Conservation (phyloP, 2,888 invertebrate species). For the Phoenoteleia sp. region DNA sequence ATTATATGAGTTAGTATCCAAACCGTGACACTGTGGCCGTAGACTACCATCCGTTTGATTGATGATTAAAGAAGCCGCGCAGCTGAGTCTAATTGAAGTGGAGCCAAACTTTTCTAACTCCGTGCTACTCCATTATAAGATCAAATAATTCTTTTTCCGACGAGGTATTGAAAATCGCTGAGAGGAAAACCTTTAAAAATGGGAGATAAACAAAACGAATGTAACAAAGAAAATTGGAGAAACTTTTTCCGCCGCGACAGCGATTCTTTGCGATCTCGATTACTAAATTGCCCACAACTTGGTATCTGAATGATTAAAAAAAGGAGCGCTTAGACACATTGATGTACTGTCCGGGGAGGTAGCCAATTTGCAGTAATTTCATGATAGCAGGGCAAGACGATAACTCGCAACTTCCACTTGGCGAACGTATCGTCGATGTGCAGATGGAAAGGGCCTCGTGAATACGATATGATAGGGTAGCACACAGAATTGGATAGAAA, state of each 20-base stretch:
- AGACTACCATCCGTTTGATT: constrained; percentile 27
- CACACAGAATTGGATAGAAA: constrained; percentile 73
- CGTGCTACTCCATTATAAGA: constrained; percentile 38
- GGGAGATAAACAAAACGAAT: constrained; percentile 61
- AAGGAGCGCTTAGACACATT: constrained; percentile 13
- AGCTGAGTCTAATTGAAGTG: constrained; percentile 61
- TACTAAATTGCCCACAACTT: constrained; percentile 43
- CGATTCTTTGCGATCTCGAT: constrained; percentile 44
- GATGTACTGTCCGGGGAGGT: constrained; percentile 21
- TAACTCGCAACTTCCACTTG: constrained; percentile 39
- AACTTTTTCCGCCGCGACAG: constrained; percentile 50
- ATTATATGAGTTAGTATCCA: constrained; percentile 25
- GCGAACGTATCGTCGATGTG: constrained; percentile 55
- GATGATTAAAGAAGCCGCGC: constrained; percentile 43
- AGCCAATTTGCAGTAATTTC: constrained; percentile 64
- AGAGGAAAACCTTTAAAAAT: constrained; percentile 22
- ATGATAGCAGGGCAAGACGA: constrained; percentile 14
- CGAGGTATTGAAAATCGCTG: constrained; percentile 56
- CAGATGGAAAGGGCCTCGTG: constrained; percentile 39
- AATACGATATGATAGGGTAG: constrained; percentile 81
- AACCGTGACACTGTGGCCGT: constrained; percentile 1
- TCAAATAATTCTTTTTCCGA: constrained; percentile 52
- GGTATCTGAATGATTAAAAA: constrained; percentile 49
- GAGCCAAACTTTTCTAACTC: constrained; percentile 59
- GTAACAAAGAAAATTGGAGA: constrained; percentile 46